These are phyloP conservation scores for Rhegmatorhina hoffmannsi DNA, from an alignment of 2,113 vertebrate genomes.

Conservation along the genomic window DNA sequence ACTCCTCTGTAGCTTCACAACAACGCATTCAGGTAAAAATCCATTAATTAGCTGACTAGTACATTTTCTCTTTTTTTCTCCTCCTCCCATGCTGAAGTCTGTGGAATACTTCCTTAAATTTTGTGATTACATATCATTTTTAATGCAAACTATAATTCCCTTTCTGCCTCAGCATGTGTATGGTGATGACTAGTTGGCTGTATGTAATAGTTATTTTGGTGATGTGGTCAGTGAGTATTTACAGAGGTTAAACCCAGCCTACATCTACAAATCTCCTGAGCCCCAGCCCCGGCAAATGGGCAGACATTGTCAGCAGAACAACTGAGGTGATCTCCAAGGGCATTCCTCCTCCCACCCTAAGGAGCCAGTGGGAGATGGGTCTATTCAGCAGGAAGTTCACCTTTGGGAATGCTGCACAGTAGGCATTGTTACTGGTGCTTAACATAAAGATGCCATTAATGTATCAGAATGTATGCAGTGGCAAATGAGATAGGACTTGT, in stretches of 20 bases:
- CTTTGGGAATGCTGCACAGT: neutral
- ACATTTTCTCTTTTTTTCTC: neutral
- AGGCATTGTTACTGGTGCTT: neutral
- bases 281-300: neutral
- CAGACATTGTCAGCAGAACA: neutral
- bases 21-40: slow-evolving; percentile 90
- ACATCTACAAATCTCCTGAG: neutral
- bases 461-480: neutral
- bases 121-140: neutral
- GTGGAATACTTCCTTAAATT: neutral
- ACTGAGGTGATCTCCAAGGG: neutral
- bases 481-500: neutral
- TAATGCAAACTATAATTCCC: neutral
- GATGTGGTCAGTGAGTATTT: neutral
- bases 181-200: neutral
- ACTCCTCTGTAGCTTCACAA: slow-evolving; percentile 85
- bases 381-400: neutral
- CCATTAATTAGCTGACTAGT: neutral
- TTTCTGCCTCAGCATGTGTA: neutral
- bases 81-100: neutral
- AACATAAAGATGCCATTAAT: neutral
- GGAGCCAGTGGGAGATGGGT: neutral
- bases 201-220: neutral
- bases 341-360: neutral
- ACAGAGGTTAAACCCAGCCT: neutral